phyloP scores from a whole-genome alignment of 1,140 invertebrate species.

The Drosophila tani region DNA sequence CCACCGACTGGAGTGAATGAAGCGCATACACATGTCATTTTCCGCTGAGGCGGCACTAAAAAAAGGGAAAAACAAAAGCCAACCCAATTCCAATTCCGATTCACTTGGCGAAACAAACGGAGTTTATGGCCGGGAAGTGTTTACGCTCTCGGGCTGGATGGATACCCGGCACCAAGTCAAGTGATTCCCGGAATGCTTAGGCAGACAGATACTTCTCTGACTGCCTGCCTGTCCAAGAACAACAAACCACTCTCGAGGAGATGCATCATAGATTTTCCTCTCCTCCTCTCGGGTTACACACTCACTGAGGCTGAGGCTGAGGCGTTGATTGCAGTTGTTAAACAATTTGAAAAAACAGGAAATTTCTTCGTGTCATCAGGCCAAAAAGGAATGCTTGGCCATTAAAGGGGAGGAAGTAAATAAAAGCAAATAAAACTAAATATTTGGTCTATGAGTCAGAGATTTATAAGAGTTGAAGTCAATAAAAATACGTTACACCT shows the following conservation, averaged over 20 bases:
- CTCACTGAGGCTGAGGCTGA: conserved; percentile 1
- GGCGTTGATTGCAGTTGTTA: conserved; percentile 58
- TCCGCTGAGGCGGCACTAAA: conserved; percentile 57
- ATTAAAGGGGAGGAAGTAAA: conserved; percentile 19
- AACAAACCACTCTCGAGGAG: conserved; percentile 27
- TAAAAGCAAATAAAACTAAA: conserved; percentile 6
- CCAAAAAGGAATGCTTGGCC: conserved; percentile 21
- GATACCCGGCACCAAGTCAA: conserved; percentile 47
- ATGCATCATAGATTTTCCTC: conserved; percentile 20
- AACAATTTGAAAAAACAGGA: conserved; percentile 39
- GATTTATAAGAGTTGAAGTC: not conserved
- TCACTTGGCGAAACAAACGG: conserved; percentile 45
- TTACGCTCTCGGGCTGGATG: conserved; percentile 29
- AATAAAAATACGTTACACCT: conserved; percentile 4
- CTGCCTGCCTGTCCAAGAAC: conserved; percentile 24
- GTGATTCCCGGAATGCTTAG: conserved; percentile 66
- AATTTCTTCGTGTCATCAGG: conserved; percentile 31
- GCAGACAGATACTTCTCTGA: conserved; percentile 35
- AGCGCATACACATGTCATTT: conserved; percentile 61
- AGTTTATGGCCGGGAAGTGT: conserved; percentile 61
- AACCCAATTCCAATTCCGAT: conserved; percentile 63
- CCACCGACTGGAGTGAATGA: conserved; percentile 29
- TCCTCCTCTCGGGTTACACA: conserved; percentile 23
- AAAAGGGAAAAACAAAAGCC: conserved; percentile 7
- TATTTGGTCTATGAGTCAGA: conserved; percentile 26